Conservation (phyloP, 2,888 invertebrate genomes). For the Drosophila vallismaia region DNA sequence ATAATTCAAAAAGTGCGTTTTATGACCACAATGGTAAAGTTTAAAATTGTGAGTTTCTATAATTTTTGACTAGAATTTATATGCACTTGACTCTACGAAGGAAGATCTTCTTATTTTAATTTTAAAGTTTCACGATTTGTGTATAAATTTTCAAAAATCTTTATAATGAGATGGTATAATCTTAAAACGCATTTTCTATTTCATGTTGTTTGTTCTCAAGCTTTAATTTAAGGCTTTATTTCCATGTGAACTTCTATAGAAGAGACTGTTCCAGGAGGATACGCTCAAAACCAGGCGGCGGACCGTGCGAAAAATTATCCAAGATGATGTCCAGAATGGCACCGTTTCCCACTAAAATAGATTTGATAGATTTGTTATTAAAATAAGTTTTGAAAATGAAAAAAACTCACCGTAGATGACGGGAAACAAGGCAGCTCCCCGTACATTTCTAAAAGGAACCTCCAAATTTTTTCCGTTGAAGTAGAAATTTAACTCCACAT, state of each 20-base stretch:
- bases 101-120: not conserved
- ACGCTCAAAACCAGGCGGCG: slow-evolving; percentile 95
- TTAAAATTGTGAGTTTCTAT: not conserved
- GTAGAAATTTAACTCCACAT: slow-evolving; percentile 97
- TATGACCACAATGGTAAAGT: slow-evolving; percentile 4
- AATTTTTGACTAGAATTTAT: slow-evolving; percentile 4
- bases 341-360: slow-evolving; percentile 95
- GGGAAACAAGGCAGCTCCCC: slow-evolving; percentile 93
- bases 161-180: slow-evolving; percentile 8
- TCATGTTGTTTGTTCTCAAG: slow-evolving; percentile 14
- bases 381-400: not conserved
- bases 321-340: slow-evolving; percentile 98
- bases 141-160: no score
- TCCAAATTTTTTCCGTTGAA: slow-evolving; percentile 95
- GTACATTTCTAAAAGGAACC: slow-evolving; percentile 93
- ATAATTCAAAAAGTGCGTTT: slow-evolving; percentile 17
- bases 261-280: slow-evolving; percentile 98
- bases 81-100: no score
- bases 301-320: slow-evolving; percentile 93
- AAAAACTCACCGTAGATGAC: slow-evolving; percentile 93
- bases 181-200: slow-evolving; percentile 29
- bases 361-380: not conserved
- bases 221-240: slow-evolving; percentile 40
- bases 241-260: slow-evolving; percentile 86
- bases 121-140: no score